Evolutionary conservation across 2,888 invertebrate species (phyloP).

Genomic region (Eupithecia vulgata): DNA sequence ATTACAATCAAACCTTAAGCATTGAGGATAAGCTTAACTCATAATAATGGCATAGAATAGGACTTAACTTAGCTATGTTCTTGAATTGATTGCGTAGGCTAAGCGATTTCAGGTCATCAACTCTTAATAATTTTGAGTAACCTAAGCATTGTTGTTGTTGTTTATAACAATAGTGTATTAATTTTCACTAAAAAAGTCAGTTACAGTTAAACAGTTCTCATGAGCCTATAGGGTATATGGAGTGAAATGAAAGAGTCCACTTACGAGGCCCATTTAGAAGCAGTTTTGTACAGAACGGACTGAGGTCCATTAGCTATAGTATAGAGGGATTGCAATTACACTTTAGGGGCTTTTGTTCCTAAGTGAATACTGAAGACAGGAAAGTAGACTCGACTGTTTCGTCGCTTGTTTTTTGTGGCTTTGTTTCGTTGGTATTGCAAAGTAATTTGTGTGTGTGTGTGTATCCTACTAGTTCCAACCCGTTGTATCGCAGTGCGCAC

Average conservation of each 20-base stretch:
- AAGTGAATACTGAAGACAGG: slow-evolving; percentile 14
- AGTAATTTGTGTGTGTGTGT: too few species aligned
- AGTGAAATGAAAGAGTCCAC: slow-evolving; percentile 37
- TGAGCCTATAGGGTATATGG: slow-evolving; percentile 20
- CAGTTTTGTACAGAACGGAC: slow-evolving; percentile 35
- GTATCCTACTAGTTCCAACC: background rate
- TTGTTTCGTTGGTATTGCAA: slow-evolving; percentile 5
- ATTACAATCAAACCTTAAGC: background rate
- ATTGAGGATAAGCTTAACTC: too few species aligned
- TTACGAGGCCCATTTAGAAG: slow-evolving; percentile 45
- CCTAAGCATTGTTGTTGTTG: background rate
- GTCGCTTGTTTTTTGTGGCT: background rate
- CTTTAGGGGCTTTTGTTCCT: slow-evolving; percentile 33
- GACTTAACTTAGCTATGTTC: too few species aligned
- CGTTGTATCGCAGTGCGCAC: background rate
- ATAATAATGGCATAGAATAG: too few species aligned
- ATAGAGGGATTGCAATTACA: slow-evolving; percentile 37
- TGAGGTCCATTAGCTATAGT: slow-evolving; percentile 28
- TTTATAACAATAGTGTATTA: background rate
- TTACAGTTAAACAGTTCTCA: slow-evolving; percentile 2
- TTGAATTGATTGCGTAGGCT: background rate
- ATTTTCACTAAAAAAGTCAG: background rate
- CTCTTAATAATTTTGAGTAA: background rate
- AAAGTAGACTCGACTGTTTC: background rate
- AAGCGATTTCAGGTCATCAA: too few species aligned